A percentile compares a stretch with the other conserved stretches of the same genome.
phyloP scores from a whole-genome alignment of 2,888 invertebrate genomes.

The Metalampra italica region DNA sequence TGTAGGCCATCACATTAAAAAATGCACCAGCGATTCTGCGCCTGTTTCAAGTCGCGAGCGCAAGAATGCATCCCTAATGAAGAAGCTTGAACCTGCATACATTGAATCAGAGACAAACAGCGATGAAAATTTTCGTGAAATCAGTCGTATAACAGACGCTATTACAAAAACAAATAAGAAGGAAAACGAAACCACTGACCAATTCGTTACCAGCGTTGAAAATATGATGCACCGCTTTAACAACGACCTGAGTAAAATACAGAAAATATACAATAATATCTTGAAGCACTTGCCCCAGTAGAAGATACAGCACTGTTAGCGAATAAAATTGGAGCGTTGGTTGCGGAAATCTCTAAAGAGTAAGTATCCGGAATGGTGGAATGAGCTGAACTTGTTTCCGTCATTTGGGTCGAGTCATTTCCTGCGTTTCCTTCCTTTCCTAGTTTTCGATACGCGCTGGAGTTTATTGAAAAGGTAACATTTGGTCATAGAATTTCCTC shows the following conservation, averaged over 20 bases:
- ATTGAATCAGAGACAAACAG: neutral
- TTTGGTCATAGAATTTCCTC: neutral
- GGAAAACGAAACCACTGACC: constrained; percentile 29
- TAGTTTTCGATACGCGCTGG: constrained; percentile 32
- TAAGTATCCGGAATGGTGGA: constrained; percentile 40
- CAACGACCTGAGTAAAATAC: constrained; percentile 20
- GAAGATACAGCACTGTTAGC: constrained; percentile 18
- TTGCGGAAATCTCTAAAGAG: constrained; percentile 35
- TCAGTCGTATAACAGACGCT: neutral
- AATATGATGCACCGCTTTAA: constrained; percentile 28
- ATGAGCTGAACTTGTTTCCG: constrained; percentile 52
- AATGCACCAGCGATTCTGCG: too few relatives aligned
- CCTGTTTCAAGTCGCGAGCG: too few relatives aligned
- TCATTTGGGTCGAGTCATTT: constrained; percentile 52
- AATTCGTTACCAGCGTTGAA: constrained; percentile 35
- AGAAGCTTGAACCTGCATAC: too few relatives aligned
- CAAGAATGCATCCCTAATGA: too few relatives aligned
- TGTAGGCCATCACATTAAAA: too few relatives aligned
- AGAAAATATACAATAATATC: constrained; percentile 13
- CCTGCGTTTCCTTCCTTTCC: constrained; percentile 28
- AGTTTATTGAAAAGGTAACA: constrained; percentile 31
- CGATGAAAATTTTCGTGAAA: neutral
- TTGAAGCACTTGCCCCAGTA: constrained; percentile 21
- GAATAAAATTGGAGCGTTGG: constrained; percentile 26
- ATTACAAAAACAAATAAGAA: constrained; percentile 2